Evolutionary conservation across 1,140 invertebrate species (phyloP).

Genomic region (Scaptodrosophila lebanonensis): DNA sequence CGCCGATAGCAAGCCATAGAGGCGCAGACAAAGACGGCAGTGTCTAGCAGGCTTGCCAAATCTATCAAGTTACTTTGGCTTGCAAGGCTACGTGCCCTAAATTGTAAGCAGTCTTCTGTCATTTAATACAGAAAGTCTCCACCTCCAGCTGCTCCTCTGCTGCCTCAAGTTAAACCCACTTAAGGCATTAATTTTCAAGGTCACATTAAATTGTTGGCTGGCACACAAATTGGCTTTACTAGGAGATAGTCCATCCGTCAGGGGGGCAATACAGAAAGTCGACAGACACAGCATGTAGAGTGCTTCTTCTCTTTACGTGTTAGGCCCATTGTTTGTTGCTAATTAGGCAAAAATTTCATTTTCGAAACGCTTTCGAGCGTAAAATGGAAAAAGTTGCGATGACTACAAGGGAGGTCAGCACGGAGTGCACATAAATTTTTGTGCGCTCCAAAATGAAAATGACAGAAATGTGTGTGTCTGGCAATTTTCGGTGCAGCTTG

Average conservation of each 20-base stretch:
- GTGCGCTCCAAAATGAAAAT: slow-evolving; percentile 51
- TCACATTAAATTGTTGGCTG: neutral
- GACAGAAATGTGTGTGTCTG: slow-evolving; percentile 47
- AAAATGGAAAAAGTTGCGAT: slow-evolving; percentile 67
- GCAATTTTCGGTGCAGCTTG: slow-evolving; percentile 20
- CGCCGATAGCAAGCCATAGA: neutral
- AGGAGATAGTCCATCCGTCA: too few relatives aligned
- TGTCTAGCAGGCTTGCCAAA: neutral
- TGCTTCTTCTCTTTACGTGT: slow-evolving; percentile 27
- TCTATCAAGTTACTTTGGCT: slow-evolving; percentile 14
- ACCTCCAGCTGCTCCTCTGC: too few relatives aligned
- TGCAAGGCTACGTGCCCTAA: too few relatives aligned
- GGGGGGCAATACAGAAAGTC: too few relatives aligned
- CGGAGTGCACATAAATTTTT: slow-evolving; percentile 50
- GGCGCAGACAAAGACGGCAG: neutral
- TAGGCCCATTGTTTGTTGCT: slow-evolving; percentile 74
- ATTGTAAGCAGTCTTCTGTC: too few relatives aligned
- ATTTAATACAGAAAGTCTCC: too few relatives aligned
- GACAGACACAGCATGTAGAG: neutral
- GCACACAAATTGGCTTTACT: slow-evolving; percentile 64
- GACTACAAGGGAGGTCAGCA: slow-evolving; percentile 43
- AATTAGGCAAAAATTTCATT: slow-evolving; percentile 75
- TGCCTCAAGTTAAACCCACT: slow-evolving; percentile 46
- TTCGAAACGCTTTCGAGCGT: slow-evolving; percentile 64
- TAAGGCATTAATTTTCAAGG: slow-evolving; percentile 51